A percentile compares a stretch with the other conserved stretches of the same genome.
These are phyloP conservation scores for Vireo altiloquus DNA, from an alignment of 2,113 vertebrate genomes.

Conservation along the genomic window DNA sequence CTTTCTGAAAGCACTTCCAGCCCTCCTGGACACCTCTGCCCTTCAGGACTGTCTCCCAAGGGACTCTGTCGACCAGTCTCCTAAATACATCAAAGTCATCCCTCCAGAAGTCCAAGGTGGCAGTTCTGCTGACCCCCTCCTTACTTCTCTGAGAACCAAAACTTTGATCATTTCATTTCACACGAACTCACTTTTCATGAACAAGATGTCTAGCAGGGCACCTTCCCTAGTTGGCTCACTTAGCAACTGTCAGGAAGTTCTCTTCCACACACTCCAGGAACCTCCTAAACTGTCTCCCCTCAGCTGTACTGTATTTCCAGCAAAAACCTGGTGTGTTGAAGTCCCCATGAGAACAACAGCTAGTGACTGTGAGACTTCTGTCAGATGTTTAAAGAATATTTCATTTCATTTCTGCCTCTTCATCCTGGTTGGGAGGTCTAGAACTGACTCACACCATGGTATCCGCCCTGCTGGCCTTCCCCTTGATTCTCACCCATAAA, in stretches of 20 bases:
- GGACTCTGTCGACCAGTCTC: neutral
- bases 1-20: neutral
- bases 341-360: neutral
- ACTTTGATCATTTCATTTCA: neutral
- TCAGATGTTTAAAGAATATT: neutral
- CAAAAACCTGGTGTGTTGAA: neutral
- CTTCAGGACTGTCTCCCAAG: neutral
- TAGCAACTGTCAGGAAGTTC: neutral
- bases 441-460: neutral
- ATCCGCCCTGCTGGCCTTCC: neutral
- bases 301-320: neutral
- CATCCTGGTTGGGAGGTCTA: neutral
- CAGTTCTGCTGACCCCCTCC: neutral
- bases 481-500: neutral
- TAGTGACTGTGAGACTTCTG: neutral
- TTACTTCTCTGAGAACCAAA: neutral
- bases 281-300: neutral
- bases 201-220: neutral
- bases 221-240: neutral
- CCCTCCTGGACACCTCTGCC: neutral
- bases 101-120: neutral
- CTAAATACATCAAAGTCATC: neutral
- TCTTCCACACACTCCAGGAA: neutral
- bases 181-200: neutral
- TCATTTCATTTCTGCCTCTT: neutral